Evolutionary conservation across 37 sponge, comb jelly and placozoan species (phyloP), one percentile per base, ranked within the genome.

Genomic region (Dysidea cf. avara): DNA sequence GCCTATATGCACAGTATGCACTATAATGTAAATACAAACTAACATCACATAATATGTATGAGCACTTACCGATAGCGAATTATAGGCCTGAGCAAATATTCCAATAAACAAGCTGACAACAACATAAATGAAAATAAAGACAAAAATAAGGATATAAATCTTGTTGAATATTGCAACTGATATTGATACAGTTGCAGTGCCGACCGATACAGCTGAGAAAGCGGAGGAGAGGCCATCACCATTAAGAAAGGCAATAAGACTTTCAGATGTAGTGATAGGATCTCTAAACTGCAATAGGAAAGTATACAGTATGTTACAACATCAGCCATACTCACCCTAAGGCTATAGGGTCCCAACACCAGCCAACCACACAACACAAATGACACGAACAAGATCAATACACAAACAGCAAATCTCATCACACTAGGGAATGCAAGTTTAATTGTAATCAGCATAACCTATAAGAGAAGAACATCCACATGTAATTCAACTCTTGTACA

Each of bases 141-240:
- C 86, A 81, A 94, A 97, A 31, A 87, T 39, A 64, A 91, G 94
- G 78, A 97, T 89, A 61, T 97, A 97, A 61, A 94, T 77, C 71
- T 88, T 84, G 46, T 84, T 83, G 84, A 89, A 96, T 24, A 96
- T 49, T 39, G 63, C 78, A 61, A 80, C 83, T 0, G 84, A 48
- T 1, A 49, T 39, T 63, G 85, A 77, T 22, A 61, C 51, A 3
- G 39, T 36, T n/a, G n/a, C n/a, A n/a, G n/a, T n/a, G n/a, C n/a
- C n/a, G n/a, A n/a, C n/a, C n/a, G 79, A 54, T 83, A 91, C 86
- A 66, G 68, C 75, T 46, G 81, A 56, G 77, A 83, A 97, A 0
- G 99, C 91, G 61, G 68, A 61, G 64, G 77, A 97, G 92, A 97
- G 94, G 81, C 94, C 99, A 55, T 97, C 95, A 54, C 99, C 99